phyloP scores from a whole-genome alignment of 2,113 vertebrate genomes.

The Dascyllus trimaculatus region DNA sequence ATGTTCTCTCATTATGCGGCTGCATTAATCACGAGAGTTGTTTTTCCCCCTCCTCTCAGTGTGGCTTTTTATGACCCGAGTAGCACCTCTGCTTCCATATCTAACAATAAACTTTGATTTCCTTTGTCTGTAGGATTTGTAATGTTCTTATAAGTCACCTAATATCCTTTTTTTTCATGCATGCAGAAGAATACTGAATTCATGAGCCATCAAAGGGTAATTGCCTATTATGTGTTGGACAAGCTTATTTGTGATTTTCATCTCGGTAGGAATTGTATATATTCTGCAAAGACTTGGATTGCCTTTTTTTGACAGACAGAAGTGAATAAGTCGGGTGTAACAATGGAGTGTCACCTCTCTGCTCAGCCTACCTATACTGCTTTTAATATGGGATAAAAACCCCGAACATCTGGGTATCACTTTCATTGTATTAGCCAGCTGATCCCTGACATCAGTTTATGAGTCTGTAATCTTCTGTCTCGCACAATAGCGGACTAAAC shows the following conservation, averaged over 20 bases:
- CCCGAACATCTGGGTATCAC: conserved; percentile 76
- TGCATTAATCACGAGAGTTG: conserved; percentile 47
- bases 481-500: conserved; percentile 78
- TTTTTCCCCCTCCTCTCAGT: conserved; percentile 15
- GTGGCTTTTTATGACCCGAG: conserved; percentile 41
- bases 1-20: conserved; percentile 46
- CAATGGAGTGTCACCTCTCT: conserved; percentile 62
- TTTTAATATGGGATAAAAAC: conserved; percentile 75
- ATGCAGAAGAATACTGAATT: conserved; percentile 38
- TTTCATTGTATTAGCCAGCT: conserved; percentile 82
- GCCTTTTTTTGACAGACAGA: conserved; percentile 57
- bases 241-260: conserved; percentile 75
- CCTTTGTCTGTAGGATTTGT: conserved; percentile 61
- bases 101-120: conserved; percentile 75
- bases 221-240: conserved; percentile 67
- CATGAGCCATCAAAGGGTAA: conserved; percentile 61
- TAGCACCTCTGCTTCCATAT: conserved; percentile 40
- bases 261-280: conserved; percentile 50
- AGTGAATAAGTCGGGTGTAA: conserved; percentile 51
- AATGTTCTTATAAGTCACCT: conserved; percentile 55
- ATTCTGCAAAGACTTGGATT: conserved; percentile 53
- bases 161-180: conserved; percentile 33
- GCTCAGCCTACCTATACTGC: conserved; percentile 59
- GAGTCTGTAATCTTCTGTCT: conserved; percentile 80
- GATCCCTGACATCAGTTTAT: conserved; percentile 85